Evolutionary conservation across 2,888 invertebrate genomes (phyloP).

Genomic region (Heliconius ethilla): DNA sequence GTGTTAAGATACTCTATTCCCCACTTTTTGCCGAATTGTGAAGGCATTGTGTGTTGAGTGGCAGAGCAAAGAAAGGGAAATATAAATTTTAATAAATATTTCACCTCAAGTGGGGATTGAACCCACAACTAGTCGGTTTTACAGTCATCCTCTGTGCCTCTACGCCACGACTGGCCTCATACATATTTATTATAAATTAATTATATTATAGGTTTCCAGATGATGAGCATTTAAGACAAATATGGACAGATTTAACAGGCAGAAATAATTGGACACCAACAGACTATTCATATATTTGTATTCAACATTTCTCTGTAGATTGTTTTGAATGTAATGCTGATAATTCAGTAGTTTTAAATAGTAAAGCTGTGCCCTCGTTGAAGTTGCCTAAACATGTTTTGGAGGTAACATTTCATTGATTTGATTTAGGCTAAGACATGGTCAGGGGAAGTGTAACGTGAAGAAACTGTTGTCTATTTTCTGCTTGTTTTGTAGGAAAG

Average conservation of each 20-base stretch:
- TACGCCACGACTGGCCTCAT: no score
- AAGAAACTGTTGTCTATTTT: no score
- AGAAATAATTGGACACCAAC: slow-evolving; percentile 77
- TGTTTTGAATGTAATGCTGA: slow-evolving; percentile 68
- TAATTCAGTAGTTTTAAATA: slow-evolving; percentile 65
- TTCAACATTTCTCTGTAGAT: slow-evolving; percentile 76
- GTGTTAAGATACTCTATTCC: no score
- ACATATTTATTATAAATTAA: background rate
- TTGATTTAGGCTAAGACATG: background rate
- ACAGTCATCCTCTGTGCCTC: no score
- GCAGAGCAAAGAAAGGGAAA: no score
- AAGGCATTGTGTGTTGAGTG: no score
- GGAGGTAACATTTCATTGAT: slow-evolving; percentile 57
- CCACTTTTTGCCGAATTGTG: no score
- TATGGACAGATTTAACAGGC: slow-evolving; percentile 76
- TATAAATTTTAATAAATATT: no score
- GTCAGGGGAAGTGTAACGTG: no score
- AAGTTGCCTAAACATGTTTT: slow-evolving; percentile 74
- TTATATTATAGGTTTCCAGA: slow-evolving; percentile 67
- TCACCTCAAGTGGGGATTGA: no score
- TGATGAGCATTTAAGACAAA: slow-evolving; percentile 65
- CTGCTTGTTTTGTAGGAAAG: no score
- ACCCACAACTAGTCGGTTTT: no score
- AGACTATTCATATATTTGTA: slow-evolving; percentile 75
- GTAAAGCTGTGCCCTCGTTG: slow-evolving; percentile 72